Evolutionary conservation across 37 sponge, comb jelly and placozoan genomes (phyloP).

Genomic region (Geodia barretti): DNA sequence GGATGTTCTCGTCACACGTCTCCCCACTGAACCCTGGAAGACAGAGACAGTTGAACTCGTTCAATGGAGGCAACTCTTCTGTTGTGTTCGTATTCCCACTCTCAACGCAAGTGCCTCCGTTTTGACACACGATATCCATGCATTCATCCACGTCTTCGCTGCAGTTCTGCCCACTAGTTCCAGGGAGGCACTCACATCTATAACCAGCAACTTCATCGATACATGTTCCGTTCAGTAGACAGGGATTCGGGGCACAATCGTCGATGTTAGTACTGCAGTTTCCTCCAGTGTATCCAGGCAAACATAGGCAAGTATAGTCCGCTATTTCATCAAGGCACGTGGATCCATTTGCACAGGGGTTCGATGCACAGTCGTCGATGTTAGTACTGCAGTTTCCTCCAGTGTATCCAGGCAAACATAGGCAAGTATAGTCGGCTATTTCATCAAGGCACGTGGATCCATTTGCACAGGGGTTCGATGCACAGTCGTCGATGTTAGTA

Average conservation of each 20-base stretch:
- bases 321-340: conserved; percentile 23
- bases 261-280: conserved; percentile 39
- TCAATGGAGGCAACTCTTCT: not conserved
- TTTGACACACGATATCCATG: conserved; percentile 19
- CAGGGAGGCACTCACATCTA: conserved; percentile 49
- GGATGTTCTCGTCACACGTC: conserved; percentile 46
- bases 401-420: conserved; percentile 25
- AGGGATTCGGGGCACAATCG: conserved; percentile 41
- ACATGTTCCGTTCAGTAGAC: conserved; percentile 52
- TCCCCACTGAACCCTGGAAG: conserved; percentile 51
- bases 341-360: conserved; percentile 33
- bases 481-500: conserved; percentile 26
- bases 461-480: conserved; percentile 32
- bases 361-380: conserved; percentile 16
- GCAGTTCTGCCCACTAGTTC: not conserved
- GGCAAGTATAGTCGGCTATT: conserved; percentile 1
- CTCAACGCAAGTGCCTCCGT: conserved; percentile 60
- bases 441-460: conserved; percentile 24
- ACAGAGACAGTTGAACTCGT: conserved; percentile 42
- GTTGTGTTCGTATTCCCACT: conserved; percentile 9
- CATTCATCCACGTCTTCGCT: conserved; percentile 45
- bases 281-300: conserved; percentile 41
- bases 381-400: not conserved
- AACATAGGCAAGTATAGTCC: conserved; percentile 52
- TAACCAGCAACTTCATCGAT: conserved; percentile 12